phyloP scores from a whole-genome alignment of 1,140 invertebrate species.

The Belonocnema kinseyi region DNA sequence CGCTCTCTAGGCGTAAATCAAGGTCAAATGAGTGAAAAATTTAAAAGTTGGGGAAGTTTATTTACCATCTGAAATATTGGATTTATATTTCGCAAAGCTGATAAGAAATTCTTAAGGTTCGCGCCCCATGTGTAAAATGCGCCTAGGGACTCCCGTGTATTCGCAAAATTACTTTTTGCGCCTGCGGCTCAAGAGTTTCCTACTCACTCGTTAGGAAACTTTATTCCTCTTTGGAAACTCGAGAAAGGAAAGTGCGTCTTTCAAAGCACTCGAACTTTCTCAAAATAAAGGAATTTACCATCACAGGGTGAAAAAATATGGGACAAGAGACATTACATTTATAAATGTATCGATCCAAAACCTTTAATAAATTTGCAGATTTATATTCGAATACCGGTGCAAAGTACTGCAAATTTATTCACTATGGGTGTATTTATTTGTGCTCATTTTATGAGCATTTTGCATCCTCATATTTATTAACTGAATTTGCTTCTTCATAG shows the following conservation, averaged over 20 bases:
- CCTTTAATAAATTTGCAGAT: background rate
- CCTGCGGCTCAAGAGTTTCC: conserved; percentile 9
- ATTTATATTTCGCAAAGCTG: background rate
- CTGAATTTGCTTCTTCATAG: no score
- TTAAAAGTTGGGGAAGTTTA: background rate
- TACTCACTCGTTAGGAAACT: conserved; percentile 14
- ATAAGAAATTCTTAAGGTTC: background rate
- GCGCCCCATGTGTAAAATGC: background rate
- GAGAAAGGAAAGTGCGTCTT: background rate
- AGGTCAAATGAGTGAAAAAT: background rate
- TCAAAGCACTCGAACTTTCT: no score
- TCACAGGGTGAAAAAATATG: background rate
- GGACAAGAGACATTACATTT: conserved; percentile 1
- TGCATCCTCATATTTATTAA: no score
- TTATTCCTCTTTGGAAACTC: background rate
- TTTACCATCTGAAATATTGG: background rate
- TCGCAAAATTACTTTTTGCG: background rate
- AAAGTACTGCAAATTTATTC: no score
- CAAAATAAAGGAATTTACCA: background rate
- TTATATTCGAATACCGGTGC: background rate
- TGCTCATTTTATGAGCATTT: no score
- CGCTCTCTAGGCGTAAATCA: background rate
- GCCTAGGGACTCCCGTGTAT: background rate
- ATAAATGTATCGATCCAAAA: background rate
- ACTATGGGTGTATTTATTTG: no score